Base-by-base conservation (phyloP, 2,113 vertebrate species). In the Myxocyprinus asiaticus region DNA sequence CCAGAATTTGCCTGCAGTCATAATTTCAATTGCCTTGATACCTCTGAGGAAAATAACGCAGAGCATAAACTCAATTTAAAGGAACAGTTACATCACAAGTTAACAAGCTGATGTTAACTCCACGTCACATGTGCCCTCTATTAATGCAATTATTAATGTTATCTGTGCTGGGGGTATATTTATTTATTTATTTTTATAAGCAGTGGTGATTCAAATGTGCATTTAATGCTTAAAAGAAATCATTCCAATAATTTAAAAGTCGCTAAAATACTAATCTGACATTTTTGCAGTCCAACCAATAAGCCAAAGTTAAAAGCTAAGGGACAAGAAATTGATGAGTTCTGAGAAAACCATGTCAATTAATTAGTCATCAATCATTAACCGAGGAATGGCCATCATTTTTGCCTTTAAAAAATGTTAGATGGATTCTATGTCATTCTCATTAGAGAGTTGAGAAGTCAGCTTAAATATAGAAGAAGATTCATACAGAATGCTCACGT, bases 1-100 rank as follows among this genome's bases (percentile, higher is more conserved):
- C 83, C 78, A 85, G 81, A 89, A 76, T 83, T 79, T 83, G 89
- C 90, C 87, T 83, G 71, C 73, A 88, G 91, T 81, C 78, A 88
- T 82, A 76, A 82, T 82, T 88, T 81, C 84, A 82, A 84, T 82
- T 88, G 75, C 86, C 85, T 89, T 82, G 82, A 62, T 56, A 66
- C 56, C 65, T 70, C 55, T 4, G 45, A 73, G 63, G 78, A 58
- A 74, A 67, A 14, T 66, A 15, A 73, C 67, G 51, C 53, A 59
- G 22, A 65, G 33, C 8, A 65, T 76, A 64, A 43, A 7, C n/a
- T 59, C 4, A 47, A 55, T 65, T 76, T 15, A 76, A 76, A 56
- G 15, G 62, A 66, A 73, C 64, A 74, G 22, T 58, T 17, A 43
- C 70, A 17, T 65, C 22, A 79, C 22, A 53, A 62, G 61, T 55